phyloP scores from a whole-genome alignment of 1,140 invertebrate species.

The Pectinophora gossypiella region DNA sequence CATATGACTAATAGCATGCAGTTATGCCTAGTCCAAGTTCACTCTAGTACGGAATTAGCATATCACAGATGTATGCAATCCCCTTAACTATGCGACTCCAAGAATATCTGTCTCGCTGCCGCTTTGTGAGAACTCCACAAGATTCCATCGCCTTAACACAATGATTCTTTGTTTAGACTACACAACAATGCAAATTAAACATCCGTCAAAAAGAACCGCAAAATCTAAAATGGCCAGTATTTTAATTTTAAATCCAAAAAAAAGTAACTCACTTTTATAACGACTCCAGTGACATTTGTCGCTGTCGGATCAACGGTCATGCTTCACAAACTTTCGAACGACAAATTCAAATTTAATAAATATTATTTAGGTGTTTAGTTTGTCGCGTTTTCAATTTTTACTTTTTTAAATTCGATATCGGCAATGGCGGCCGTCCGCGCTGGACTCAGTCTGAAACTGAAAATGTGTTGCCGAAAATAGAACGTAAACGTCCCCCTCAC shows the following conservation, averaged over 20 bases:
- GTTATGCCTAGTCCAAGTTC: not conserved
- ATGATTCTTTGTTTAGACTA: too few species aligned
- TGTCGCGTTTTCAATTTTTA: slow-evolving; percentile 9
- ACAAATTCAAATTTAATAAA: not conserved
- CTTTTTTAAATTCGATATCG: slow-evolving; percentile 11
- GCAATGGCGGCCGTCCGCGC: slow-evolving; percentile 38
- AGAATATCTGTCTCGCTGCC: not conserved
- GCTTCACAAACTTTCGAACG: slow-evolving; percentile 13
- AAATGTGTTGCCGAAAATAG: slow-evolving; percentile 65
- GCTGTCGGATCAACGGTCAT: slow-evolving; percentile 42
- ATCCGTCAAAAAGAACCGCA: too few species aligned
- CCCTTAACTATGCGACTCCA: too few species aligned
- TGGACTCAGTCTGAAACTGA: slow-evolving; percentile 57
- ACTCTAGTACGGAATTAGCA: not conserved
- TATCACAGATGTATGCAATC: not conserved
- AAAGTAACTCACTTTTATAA: slow-evolving; percentile 60
- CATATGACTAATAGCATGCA: too few species aligned
- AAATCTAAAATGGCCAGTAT: too few species aligned
- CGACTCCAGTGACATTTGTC: slow-evolving; percentile 52
- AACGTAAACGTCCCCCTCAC: slow-evolving; percentile 43
- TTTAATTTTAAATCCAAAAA: not conserved
- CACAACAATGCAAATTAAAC: too few species aligned
- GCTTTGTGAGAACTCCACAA: not conserved
- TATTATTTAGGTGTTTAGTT: too few species aligned
- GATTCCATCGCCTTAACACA: too few species aligned